phyloP scores from a whole-genome alignment of 2,888 invertebrate genomes.

The Autographa pulchrina region DNA sequence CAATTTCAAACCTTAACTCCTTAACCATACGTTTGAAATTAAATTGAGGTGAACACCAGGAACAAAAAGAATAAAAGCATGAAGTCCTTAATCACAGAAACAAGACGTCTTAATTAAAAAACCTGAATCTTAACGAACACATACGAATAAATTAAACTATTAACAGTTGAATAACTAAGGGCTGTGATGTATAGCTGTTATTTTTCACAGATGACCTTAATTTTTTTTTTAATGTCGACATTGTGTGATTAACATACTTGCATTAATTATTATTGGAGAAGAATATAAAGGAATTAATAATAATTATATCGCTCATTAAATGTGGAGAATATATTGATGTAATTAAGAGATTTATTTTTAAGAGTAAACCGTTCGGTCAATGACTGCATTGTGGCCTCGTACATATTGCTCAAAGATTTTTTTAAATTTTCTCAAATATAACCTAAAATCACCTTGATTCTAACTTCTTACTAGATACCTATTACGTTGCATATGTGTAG shows the following conservation, averaged over 20 bases:
- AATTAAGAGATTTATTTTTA: neutral
- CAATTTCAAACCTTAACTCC: rapidly evolving
- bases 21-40: neutral
- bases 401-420: too few species aligned
- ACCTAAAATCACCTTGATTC: too few species aligned
- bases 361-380: too few species aligned
- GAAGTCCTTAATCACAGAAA: constrained; percentile 74
- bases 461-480: too few species aligned
- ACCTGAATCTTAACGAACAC: constrained; percentile 65
- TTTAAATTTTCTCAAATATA: too few species aligned
- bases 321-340: neutral
- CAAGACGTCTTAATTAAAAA: constrained; percentile 82
- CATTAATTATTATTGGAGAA: constrained; percentile 13
- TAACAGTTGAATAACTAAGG: constrained; percentile 49
- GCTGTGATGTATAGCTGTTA: constrained; percentile 49
- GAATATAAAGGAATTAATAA: neutral
- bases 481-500: too few species aligned
- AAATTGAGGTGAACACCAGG: neutral
- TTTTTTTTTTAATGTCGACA: constrained; percentile 38
- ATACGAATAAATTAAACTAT: constrained; percentile 70
- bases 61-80: constrained; percentile 69
- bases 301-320: neutral
- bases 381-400: too few species aligned
- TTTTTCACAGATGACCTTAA: constrained; percentile 54
- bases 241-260: constrained; percentile 17